These are phyloP conservation scores for Yponomeuta evonymella DNA, from an alignment of 2,888 invertebrate genomes.

Conservation along the genomic window DNA sequence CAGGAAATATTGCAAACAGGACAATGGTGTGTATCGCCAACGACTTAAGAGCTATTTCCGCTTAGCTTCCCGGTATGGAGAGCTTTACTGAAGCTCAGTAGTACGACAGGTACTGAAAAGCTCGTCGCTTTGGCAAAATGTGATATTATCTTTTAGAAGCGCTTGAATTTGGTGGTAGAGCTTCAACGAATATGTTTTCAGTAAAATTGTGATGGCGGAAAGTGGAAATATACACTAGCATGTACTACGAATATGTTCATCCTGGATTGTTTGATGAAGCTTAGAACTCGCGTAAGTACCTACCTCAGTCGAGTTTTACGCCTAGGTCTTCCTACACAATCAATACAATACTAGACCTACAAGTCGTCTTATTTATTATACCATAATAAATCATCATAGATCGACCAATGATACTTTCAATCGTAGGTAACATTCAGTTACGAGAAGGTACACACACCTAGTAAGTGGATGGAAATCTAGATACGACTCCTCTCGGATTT, in stretches of 20 bases:
- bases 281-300: neutral
- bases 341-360: too few relatives aligned
- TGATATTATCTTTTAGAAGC: slow-evolving; percentile 17
- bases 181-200: neutral
- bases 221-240: too few relatives aligned
- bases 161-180: neutral
- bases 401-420: too few relatives aligned
- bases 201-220: neutral
- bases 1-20: slow-evolving; percentile 1
- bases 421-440: too few relatives aligned
- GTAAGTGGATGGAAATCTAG: too few relatives aligned
- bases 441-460: too few relatives aligned
- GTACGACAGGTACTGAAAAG: slow-evolving; percentile 21
- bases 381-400: too few relatives aligned
- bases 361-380: too few relatives aligned
- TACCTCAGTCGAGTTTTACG: too few relatives aligned
- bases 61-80: neutral
- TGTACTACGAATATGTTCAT: neutral
- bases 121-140: slow-evolving; percentile 26
- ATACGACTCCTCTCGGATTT: too few relatives aligned
- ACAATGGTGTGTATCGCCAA: neutral
- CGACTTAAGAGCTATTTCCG: neutral
- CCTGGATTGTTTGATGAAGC: neutral
- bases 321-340: too few relatives aligned
- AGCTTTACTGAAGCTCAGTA: slow-evolving; percentile 15